phyloP scores from a whole-genome alignment of 2,797 vertebrate species.

The Hozukius guyotensis region DNA sequence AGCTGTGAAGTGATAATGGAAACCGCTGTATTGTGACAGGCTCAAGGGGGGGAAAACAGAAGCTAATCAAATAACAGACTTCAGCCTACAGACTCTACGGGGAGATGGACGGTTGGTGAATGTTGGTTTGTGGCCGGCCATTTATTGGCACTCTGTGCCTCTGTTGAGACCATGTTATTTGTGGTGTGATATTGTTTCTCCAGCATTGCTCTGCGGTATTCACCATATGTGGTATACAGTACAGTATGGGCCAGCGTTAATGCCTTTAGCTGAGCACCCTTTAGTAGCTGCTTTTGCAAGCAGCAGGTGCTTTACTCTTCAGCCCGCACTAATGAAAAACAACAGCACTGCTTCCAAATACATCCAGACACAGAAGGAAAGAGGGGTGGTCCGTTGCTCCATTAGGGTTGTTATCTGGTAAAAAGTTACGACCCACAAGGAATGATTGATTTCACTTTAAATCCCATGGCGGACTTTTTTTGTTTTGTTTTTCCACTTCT shows the following conservation, averaged over 20 bases:
- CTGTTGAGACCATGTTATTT: constrained; percentile 14
- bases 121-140: constrained; percentile 17
- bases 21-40: constrained; percentile 43
- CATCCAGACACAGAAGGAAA: constrained; percentile 14
- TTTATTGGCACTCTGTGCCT: neutral
- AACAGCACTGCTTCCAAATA: constrained; percentile 45
- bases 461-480: constrained; percentile 32
- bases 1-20: constrained; percentile 58
- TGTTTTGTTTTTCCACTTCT: constrained; percentile 35
- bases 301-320: constrained; percentile 67
- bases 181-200: constrained; percentile 6
- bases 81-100: constrained; percentile 26
- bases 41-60: constrained; percentile 60
- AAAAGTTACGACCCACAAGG: constrained; percentile 44
- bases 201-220: constrained; percentile 1
- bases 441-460: constrained; percentile 59
- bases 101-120: constrained; percentile 23
- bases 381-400: constrained; percentile 16
- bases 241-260: constrained; percentile 7
- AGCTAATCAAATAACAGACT: constrained; percentile 65
- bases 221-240: constrained; percentile 3
- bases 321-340: constrained; percentile 59
- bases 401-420: constrained; percentile 50
- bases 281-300: constrained; percentile 46
- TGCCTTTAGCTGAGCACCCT: constrained; percentile 44